A percentile compares a stretch with the other conserved stretches of the same genome.
Evolutionary conservation across 2,888 invertebrate species (phyloP).

Genomic region (Brenthis hecate): DNA sequence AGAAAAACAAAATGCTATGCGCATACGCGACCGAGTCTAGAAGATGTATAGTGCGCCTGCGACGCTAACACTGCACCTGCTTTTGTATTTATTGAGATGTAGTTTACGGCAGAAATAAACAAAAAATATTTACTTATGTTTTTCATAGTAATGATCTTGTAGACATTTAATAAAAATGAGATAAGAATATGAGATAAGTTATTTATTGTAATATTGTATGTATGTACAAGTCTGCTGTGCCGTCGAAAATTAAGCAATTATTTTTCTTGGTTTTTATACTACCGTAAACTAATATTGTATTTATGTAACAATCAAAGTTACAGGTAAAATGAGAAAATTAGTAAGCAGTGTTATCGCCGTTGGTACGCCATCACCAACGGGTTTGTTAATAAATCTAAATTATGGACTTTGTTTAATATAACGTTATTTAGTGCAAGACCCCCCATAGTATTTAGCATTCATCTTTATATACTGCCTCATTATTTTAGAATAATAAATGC

Average conservation of each 20-base stretch:
- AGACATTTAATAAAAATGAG: too few relatives aligned
- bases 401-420: conserved; percentile 62
- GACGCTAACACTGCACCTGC: conserved; percentile 73
- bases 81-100: conserved; percentile 37
- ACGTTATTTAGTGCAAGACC: conserved; percentile 73
- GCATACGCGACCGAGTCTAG: conserved; percentile 74
- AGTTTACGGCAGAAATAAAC: conserved; percentile 32
- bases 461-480: conserved; percentile 70
- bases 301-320: conserved; percentile 45
- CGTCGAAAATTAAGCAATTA: not conserved
- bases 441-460: conserved; percentile 61
- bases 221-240: too few relatives aligned
- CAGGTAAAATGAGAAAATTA: conserved; percentile 52
- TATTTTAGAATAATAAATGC: conserved; percentile 63
- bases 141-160: too few relatives aligned
- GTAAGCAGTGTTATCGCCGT: conserved; percentile 78
- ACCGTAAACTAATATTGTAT: conserved; percentile 25
- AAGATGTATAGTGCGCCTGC: conserved; percentile 60
- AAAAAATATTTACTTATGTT: not conserved
- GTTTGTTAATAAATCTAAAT: conserved; percentile 55
- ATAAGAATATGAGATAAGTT: too few relatives aligned
- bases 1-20: conserved; percentile 82
- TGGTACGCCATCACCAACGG: conserved; percentile 67
- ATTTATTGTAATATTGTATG: too few relatives aligned
- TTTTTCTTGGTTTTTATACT: conserved; percentile 8